Evolutionary conservation across 2,797 vertebrate species (phyloP).

Genomic region (Balearica regulorum): DNA sequence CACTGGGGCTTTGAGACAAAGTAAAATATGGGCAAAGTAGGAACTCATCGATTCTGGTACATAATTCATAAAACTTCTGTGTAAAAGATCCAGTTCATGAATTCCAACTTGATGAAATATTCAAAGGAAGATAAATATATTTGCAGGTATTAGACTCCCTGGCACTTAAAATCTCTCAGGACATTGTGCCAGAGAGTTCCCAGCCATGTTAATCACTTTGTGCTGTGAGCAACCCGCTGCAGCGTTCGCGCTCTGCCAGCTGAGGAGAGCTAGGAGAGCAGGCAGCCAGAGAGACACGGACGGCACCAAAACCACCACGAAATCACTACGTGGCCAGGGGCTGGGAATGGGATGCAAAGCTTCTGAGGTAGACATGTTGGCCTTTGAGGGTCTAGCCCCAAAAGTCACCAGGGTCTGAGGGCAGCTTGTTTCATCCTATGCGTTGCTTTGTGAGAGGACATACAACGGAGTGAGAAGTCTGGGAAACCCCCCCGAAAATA

Average conservation of each 20-base stretch:
- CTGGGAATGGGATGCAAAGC: neutral
- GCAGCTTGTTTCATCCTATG: neutral
- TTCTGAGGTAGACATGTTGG: neutral
- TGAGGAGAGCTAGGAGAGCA: neutral
- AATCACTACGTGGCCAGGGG: accelerated
- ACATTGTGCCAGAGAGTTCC: conserved; percentile 28
- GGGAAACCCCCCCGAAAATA: neutral
- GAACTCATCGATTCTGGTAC: conserved; percentile 57
- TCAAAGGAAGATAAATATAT: conserved; percentile 71
- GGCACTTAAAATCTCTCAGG: conserved; percentile 52
- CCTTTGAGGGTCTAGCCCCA: neutral
- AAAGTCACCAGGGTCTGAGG: neutral
- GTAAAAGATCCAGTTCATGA: conserved; percentile 63
- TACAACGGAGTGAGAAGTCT: neutral
- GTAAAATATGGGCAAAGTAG: conserved; percentile 39
- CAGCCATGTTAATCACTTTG: neutral
- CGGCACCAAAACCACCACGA: accelerated
- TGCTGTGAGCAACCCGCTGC: neutral
- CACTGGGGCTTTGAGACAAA: conserved; percentile 31
- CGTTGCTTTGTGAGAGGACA: neutral
- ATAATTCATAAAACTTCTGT: conserved; percentile 69
- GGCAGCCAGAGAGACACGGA: neutral
- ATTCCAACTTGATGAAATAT: conserved; percentile 73
- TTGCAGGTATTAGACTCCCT: conserved; percentile 48
- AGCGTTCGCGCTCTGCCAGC: neutral